These are phyloP conservation scores for Teleiodes luculella DNA, from an alignment of 2,888 invertebrate species.

Conservation along the genomic window DNA sequence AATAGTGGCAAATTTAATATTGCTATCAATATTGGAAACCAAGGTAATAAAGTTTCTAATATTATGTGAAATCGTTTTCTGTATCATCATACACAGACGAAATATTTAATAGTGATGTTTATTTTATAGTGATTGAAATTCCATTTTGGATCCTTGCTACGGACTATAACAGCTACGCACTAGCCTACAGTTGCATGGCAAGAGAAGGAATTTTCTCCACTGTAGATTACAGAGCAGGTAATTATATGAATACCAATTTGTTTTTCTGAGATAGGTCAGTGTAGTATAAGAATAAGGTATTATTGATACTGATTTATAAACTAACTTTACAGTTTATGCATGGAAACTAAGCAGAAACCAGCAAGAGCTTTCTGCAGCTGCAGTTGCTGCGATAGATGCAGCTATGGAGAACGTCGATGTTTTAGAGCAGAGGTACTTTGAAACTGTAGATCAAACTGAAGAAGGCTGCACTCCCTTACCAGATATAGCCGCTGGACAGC, in stretches of 20 bases:
- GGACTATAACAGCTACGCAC: slow-evolving; percentile 78
- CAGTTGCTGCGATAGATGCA: slow-evolving; percentile 37
- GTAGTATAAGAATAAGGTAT: slow-evolving; percentile 28
- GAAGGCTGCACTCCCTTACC: slow-evolving; percentile 58
- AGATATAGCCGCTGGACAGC: slow-evolving; percentile 42
- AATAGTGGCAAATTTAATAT: slow-evolving; percentile 45
- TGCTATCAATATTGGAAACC: slow-evolving; percentile 21
- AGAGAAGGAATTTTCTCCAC: too few species aligned
- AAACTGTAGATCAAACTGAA: slow-evolving; percentile 47
- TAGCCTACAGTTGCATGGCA: slow-evolving; percentile 78
- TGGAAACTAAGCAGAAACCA: slow-evolving; percentile 61
- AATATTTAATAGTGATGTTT: not conserved
- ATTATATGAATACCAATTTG: too few species aligned
- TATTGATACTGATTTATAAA: too few species aligned
- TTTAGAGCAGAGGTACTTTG: slow-evolving; percentile 47
- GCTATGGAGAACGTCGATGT: slow-evolving; percentile 39
- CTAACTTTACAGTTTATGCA: slow-evolving; percentile 58
- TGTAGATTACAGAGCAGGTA: slow-evolving; percentile 57
- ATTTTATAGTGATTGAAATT: slow-evolving; percentile 36
- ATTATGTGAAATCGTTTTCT: too few species aligned
- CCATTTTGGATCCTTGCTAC: slow-evolving; percentile 50
- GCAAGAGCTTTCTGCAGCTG: slow-evolving; percentile 30
- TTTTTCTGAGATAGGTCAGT: too few species aligned
- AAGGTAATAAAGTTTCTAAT: too few species aligned
- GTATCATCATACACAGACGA: too few species aligned